phyloP scores from a whole-genome alignment of 2,888 invertebrate genomes.

The Calameuta filiformis region DNA sequence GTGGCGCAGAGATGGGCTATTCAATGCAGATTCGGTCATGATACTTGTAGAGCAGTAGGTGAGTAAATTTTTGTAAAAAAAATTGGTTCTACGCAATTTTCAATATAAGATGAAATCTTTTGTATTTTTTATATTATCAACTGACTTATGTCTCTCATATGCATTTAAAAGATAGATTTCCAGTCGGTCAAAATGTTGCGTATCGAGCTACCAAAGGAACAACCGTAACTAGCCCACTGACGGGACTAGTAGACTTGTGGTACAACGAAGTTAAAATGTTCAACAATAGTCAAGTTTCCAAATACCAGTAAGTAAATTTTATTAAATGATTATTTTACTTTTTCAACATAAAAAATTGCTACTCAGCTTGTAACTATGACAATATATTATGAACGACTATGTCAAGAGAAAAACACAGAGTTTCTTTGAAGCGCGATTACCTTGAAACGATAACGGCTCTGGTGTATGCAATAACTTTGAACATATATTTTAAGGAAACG shows the following conservation, averaged over 20 bases:
- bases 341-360: not conserved
- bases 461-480: not conserved
- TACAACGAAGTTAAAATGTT: constrained; percentile 60
- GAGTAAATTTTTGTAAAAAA: constrained; percentile 13
- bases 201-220: constrained; percentile 20
- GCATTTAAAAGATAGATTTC: constrained; percentile 40
- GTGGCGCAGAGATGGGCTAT: constrained; percentile 66
- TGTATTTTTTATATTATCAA: not conserved
- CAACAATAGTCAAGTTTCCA: constrained; percentile 19
- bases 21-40: constrained; percentile 63
- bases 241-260: constrained; percentile 52
- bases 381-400: not conserved
- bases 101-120: not conserved
- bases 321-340: constrained; percentile 17
- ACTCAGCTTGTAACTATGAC: not conserved
- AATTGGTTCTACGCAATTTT: not conserved
- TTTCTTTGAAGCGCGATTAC: not conserved
- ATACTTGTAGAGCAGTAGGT: constrained; percentile 61
- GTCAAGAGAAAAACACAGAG: not conserved
- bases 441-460: not conserved
- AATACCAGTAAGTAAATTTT: constrained; percentile 19
- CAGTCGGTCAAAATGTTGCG: constrained; percentile 65
- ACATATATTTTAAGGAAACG: not conserved
- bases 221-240: not conserved
- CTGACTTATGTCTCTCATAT: not conserved